Evolutionary conservation across 2,797 vertebrate species (phyloP).

Genomic region (Cossypha caffra): DNA sequence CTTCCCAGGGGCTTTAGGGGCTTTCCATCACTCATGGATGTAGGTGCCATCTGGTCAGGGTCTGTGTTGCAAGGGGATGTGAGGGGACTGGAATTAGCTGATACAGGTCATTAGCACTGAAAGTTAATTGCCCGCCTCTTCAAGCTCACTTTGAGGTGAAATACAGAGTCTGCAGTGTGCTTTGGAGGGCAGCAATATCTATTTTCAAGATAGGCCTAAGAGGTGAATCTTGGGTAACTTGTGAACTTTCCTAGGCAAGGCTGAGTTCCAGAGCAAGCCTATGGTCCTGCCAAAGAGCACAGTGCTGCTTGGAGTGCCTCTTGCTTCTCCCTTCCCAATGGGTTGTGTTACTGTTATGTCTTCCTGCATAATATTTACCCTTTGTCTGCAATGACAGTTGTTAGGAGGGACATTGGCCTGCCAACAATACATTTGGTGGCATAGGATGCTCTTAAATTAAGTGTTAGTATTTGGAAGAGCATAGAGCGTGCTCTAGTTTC

Average conservation of each 20-base stretch:
- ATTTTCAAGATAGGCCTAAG: background rate
- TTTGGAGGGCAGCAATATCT: background rate
- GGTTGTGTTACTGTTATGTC: background rate
- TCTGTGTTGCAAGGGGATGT: background rate
- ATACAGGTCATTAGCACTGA: background rate
- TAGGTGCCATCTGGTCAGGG: background rate
- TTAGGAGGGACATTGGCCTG: background rate
- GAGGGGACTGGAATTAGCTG: background rate
- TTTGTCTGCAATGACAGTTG: slow-evolving; percentile 16
- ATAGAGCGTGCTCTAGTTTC: background rate
- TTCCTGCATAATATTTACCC: background rate
- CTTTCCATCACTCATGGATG: background rate
- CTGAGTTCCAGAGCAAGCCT: background rate
- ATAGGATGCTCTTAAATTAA: slow-evolving; percentile 42
- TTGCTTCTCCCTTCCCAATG: background rate
- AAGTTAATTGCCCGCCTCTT: background rate
- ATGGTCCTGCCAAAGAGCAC: background rate
- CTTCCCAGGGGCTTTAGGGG: background rate
- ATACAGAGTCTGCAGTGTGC: background rate
- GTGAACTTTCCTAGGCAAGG: background rate
- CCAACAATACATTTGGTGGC: background rate
- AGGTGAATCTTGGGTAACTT: background rate
- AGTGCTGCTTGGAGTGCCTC: background rate
- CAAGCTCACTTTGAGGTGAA: background rate
- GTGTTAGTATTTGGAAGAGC: background rate